phyloP scores from a whole-genome alignment of 2,113 vertebrate genomes.

The Rhea pennata region DNA sequence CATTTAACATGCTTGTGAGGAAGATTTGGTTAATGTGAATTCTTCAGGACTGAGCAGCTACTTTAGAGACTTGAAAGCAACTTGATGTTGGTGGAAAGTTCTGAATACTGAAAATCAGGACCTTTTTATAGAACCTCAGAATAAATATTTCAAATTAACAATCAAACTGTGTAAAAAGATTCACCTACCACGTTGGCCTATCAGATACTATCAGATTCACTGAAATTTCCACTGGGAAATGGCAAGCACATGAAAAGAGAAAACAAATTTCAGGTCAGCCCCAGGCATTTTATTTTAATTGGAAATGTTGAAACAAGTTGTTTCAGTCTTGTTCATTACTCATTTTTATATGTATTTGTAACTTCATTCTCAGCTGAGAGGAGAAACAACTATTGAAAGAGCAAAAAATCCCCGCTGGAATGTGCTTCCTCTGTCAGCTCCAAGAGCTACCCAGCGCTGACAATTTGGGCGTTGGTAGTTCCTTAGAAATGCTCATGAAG shows the following conservation, averaged over 20 bases:
- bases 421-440: background rate
- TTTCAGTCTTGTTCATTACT: background rate
- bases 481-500: background rate
- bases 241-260: background rate
- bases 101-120: background rate
- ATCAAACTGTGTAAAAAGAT: background rate
- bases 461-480: background rate
- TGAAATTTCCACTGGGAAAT: background rate
- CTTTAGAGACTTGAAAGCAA: background rate
- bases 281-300: background rate
- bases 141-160: background rate
- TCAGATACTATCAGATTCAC: background rate
- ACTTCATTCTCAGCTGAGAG: background rate
- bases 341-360: background rate
- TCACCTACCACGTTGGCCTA: fast-evolving
- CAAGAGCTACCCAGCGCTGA: background rate
- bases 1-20: background rate
- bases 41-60: background rate
- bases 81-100: background rate
- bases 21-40: background rate
- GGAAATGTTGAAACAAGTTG: background rate
- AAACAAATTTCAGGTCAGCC: slow-evolving; percentile 7
- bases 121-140: background rate
- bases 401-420: background rate
- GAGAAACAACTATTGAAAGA: background rate